Evolutionary conservation across 2,888 invertebrate genomes (phyloP), one percentile per base, ranked within the genome.

Genomic region (Mythimna albipuncta): DNA sequence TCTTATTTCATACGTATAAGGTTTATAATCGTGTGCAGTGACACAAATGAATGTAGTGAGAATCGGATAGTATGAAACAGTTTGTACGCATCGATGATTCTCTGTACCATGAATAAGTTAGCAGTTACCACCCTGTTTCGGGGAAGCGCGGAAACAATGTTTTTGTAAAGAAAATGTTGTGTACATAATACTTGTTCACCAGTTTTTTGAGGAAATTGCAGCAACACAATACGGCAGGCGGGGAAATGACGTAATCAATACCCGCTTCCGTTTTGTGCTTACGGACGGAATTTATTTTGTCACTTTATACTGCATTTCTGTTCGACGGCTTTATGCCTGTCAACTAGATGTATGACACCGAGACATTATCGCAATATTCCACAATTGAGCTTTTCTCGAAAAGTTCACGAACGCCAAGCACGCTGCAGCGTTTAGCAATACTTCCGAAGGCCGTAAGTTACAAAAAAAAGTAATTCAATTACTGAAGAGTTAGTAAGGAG

Each of bases 31-130:
- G 74, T 58, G 9, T 77, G 79, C 16, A 35, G 44, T 62, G 55
- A 54, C 32, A 16, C 50, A 47, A 69, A 66, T 72, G 75, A 64
- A 73, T 65, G 68, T 72, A 68, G 78, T 79, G 80, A 75, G 82
- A 89, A 88, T 89, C 85, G 85, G 85, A 89, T 81, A 88, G 87
- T 85, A 86, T 81, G 84, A 84, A 90, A 87, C 89, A 87, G 89
- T 88, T 87, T 88, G 89, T 90, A 85, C 80, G 84, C 80, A 89
- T 87, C 89, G 88, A 90, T 88, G 89, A 88, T 88, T 89, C 86
- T 85, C 85, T 79, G 87, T 77, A 86, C 83, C 79, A 89, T 90
- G 90, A 91, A 91, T 91, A 90, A 91, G 87, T 90, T 87, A 91
- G 81, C 83, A 88, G 88, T 85, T 82, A 81, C 85, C 83, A 84